Evolutionary conservation across 2,797 vertebrate species (phyloP).

Genomic region (Heliangelus exortis): DNA sequence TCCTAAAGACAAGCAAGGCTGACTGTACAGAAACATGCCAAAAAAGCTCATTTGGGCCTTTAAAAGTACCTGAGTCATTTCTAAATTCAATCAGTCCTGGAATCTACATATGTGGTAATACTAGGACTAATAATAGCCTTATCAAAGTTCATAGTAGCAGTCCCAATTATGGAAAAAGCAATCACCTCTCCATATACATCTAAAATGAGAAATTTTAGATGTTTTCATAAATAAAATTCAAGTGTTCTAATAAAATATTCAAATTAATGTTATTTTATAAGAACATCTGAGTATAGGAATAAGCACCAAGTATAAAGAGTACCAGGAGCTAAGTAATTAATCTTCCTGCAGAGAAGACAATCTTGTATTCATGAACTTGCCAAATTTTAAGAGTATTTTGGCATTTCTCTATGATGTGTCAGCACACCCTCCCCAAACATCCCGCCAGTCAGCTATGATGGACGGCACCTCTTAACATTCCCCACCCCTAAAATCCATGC

Average conservation of each 20-base stretch:
- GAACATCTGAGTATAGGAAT: not conserved
- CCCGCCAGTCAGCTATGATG: slow-evolving; percentile 9
- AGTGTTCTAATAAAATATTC: slow-evolving; percentile 16
- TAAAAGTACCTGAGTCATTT: not conserved
- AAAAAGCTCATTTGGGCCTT: not conserved
- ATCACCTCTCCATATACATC: not conserved
- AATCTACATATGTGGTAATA: not conserved
- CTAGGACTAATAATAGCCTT: not conserved
- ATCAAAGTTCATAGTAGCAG: not conserved
- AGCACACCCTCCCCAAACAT: not conserved
- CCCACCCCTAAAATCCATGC: not conserved
- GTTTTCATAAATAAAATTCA: not conserved
- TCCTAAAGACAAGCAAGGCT: not conserved
- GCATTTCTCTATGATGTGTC: not conserved
- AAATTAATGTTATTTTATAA: not conserved
- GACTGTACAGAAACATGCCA: not conserved
- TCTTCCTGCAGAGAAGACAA: not conserved
- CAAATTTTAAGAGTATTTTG: slow-evolving; percentile 4
- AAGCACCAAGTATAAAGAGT: not conserved
- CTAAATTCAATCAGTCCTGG: not conserved
- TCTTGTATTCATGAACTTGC: slow-evolving; percentile 13
- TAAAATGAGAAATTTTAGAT: not conserved
- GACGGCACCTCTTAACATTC: not conserved
- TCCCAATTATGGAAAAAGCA: not conserved
- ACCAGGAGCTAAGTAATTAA: not conserved